These are phyloP conservation scores for Phycodurus eques DNA, from an alignment of 2,113 vertebrate species.

Conservation along the genomic window DNA sequence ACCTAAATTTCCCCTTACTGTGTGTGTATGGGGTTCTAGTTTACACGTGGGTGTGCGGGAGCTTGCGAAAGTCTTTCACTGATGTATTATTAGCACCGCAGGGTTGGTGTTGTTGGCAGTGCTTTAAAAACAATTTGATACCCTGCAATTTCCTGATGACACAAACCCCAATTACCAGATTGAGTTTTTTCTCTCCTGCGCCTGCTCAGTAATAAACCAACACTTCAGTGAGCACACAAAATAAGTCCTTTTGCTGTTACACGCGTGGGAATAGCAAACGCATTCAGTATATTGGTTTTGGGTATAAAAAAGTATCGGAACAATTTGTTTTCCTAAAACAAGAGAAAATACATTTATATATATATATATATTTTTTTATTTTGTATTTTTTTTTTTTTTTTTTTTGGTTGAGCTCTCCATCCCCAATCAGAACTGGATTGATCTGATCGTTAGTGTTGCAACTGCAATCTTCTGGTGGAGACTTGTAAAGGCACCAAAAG, in stretches of 20 bases:
- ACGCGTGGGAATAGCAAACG: constrained; percentile 8
- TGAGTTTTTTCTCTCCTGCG: constrained; percentile 17
- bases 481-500: neutral
- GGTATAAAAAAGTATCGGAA: neutral
- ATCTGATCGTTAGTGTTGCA: neutral
- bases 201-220: constrained; percentile 32
- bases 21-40: neutral
- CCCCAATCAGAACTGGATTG: neutral
- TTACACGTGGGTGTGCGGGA: constrained; percentile 7
- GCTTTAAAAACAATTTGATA: constrained; percentile 32
- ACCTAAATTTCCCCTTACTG: neutral
- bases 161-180: constrained; percentile 41
- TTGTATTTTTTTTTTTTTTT: too few species aligned
- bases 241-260: constrained; percentile 6
- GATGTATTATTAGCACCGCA: constrained; percentile 31
- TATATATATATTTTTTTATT: too few species aligned
- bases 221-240: constrained; percentile 3
- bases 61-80: constrained; percentile 15
- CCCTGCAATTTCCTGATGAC: constrained; percentile 48
- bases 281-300: constrained; percentile 28
- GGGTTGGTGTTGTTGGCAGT: constrained; percentile 13
- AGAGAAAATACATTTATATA: neutral
- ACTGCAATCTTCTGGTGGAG: neutral
- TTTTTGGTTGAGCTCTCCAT: too few species aligned
- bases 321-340: constrained; percentile 15